Evolutionary conservation across 1,140 invertebrate genomes (phyloP).

Genomic region (Pomacea maculata): DNA sequence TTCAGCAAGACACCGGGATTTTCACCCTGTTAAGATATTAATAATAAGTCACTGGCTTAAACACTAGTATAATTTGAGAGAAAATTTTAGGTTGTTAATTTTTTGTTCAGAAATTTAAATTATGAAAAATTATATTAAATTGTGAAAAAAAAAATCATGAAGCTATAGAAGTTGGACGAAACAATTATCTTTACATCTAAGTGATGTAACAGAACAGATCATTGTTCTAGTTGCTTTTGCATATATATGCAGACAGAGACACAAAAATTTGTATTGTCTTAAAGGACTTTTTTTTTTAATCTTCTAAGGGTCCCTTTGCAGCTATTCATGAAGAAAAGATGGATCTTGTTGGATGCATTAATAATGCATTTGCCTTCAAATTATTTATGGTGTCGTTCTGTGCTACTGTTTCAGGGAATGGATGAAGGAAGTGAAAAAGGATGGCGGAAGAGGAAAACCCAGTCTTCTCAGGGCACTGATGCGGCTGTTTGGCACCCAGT

Average conservation of each 20-base stretch:
- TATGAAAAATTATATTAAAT: too few relatives aligned
- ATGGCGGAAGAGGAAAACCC: constrained; percentile 39
- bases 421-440: constrained; percentile 59
- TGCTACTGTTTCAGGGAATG: constrained; percentile 54
- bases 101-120: too few relatives aligned
- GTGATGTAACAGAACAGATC: too few relatives aligned
- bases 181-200: too few relatives aligned
- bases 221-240: too few relatives aligned
- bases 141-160: too few relatives aligned
- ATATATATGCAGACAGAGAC: not conserved
- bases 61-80: too few relatives aligned
- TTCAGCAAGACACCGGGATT: too few relatives aligned
- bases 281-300: not conserved
- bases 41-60: too few relatives aligned
- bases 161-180: too few relatives aligned
- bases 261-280: not conserved
- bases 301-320: not conserved
- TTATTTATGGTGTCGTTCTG: not conserved
- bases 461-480: constrained; percentile 58
- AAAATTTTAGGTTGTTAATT: too few relatives aligned
- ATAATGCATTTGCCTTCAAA: not conserved
- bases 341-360: not conserved
- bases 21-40: too few relatives aligned
- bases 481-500: constrained; percentile 60
- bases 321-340: not conserved